Evolutionary conservation across 30 jellyfish, hydroid and myxozoan species (phyloP).

Genomic region (Chironex yamaguchii): DNA sequence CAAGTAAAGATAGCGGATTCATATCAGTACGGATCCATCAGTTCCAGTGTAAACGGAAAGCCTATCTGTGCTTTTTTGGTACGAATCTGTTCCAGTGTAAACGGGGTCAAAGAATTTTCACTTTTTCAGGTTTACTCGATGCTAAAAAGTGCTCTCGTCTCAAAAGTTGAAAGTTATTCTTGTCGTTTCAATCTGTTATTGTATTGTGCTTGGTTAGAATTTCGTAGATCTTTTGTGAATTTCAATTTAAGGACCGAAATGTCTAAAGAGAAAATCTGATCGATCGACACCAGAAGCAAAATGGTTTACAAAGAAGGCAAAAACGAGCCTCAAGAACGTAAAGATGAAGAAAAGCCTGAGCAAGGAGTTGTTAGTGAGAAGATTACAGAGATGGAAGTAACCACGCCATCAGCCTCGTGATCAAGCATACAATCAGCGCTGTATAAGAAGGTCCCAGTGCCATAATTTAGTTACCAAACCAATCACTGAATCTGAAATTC

Average conservation of each 20-base stretch:
- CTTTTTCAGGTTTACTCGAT: too few species aligned
- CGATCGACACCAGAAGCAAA: constrained; percentile 33
- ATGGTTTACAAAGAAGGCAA: constrained; percentile 23
- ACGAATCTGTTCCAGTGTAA: too few species aligned
- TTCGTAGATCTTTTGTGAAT: background rate
- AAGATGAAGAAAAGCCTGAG: constrained; percentile 24
- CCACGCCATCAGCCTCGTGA: constrained; percentile 47
- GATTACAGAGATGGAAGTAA: constrained; percentile 48
- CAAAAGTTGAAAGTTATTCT: background rate
- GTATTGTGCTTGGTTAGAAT: constrained; percentile 5
- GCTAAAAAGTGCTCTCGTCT: too few species aligned
- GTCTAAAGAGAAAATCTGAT: constrained; percentile 22
- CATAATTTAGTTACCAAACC: constrained; percentile 53
- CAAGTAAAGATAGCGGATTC: too few species aligned
- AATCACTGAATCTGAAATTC: constrained; percentile 60
- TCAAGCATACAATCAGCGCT: constrained; percentile 13
- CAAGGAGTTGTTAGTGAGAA: constrained; percentile 40
- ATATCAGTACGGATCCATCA: too few species aligned
- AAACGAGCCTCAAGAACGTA: constrained; percentile 44
- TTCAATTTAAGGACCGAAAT: background rate
- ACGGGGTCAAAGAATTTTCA: too few species aligned
- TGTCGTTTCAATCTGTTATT: constrained; percentile 3
- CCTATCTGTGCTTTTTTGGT: too few species aligned
- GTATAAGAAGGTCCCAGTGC: constrained; percentile 42
- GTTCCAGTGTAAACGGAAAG: too few species aligned